Evolutionary conservation across 1,140 invertebrate genomes (phyloP).

Genomic region (Atta texana): DNA sequence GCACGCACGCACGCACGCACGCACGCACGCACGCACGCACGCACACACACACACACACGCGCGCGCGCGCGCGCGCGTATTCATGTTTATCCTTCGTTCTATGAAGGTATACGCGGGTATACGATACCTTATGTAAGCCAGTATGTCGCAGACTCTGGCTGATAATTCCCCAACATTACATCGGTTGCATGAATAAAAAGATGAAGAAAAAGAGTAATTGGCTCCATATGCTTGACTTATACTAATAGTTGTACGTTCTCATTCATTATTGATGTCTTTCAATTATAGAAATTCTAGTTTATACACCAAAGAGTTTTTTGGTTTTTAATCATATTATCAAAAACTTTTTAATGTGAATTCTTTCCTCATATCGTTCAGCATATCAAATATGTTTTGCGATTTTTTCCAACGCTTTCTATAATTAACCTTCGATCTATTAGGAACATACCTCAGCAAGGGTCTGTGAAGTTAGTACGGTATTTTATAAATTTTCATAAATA

Average conservation of each 20-base stretch:
- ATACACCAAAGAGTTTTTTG: background rate
- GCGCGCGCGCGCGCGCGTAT: conserved; percentile 18
- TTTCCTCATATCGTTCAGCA: conserved; percentile 10
- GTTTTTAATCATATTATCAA: background rate
- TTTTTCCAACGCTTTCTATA: background rate
- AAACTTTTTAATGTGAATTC: conserved; percentile 15
- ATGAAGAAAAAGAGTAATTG: conserved; percentile 35
- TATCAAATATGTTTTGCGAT: background rate
- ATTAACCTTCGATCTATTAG: background rate
- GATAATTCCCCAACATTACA: conserved; percentile 65
- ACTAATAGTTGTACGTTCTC: background rate
- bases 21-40: too few species aligned
- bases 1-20: too few species aligned
- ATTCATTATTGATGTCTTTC: conserved; percentile 13
- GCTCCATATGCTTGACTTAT: conserved; percentile 14
- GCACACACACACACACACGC: too few species aligned
- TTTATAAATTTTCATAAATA: too few species aligned
- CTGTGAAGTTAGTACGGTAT: too few species aligned
- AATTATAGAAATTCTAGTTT: conserved; percentile 34
- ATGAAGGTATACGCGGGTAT: conserved; percentile 1
- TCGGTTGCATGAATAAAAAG: conserved; percentile 39
- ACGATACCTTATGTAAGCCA: conserved; percentile 75
- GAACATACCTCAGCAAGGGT: too few species aligned
- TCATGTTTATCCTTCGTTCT: conserved; percentile 44
- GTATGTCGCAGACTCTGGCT: conserved; percentile 62